phyloP scores from a whole-genome alignment of 2,888 invertebrate species.

The Ichneumon xanthorius region DNA sequence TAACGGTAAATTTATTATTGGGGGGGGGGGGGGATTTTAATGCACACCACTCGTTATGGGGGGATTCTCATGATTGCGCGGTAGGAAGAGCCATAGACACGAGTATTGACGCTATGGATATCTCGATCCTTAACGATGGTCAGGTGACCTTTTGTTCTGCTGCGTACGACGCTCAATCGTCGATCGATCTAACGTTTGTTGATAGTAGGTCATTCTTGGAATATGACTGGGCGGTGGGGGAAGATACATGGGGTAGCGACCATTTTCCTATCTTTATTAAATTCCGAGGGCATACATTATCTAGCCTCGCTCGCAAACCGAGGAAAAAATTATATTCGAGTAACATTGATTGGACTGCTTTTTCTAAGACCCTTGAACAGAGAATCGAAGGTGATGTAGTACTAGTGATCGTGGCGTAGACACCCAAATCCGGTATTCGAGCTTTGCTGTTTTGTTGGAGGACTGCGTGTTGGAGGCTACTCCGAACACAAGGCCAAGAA shows the following conservation, averaged over 20 bases:
- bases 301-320: neutral
- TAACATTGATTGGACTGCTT: constrained; percentile 41
- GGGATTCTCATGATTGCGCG: neutral
- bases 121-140: constrained; percentile 21
- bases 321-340: constrained; percentile 24
- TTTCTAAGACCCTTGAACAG: neutral
- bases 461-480: constrained; percentile 30
- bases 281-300: neutral
- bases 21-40: constrained; percentile 46
- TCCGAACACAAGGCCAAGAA: too few relatives aligned
- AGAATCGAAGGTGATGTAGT: neutral
- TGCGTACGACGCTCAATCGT: constrained; percentile 6
- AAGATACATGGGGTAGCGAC: constrained; percentile 50
- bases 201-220: neutral
- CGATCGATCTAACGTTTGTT: constrained; percentile 27
- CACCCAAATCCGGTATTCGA: constrained; percentile 14
- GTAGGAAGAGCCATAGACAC: constrained; percentile 12
- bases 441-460: neutral
- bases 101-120: neutral
- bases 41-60: constrained; percentile 39
- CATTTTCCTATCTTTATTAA: constrained; percentile 32
- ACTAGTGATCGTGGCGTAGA: neutral
- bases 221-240: constrained; percentile 20
- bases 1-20: constrained; percentile 17
- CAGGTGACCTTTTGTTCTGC: constrained; percentile 4